Base-by-base conservation (phyloP, 2,113 vertebrate species). In the Hippocampus comes region DNA sequence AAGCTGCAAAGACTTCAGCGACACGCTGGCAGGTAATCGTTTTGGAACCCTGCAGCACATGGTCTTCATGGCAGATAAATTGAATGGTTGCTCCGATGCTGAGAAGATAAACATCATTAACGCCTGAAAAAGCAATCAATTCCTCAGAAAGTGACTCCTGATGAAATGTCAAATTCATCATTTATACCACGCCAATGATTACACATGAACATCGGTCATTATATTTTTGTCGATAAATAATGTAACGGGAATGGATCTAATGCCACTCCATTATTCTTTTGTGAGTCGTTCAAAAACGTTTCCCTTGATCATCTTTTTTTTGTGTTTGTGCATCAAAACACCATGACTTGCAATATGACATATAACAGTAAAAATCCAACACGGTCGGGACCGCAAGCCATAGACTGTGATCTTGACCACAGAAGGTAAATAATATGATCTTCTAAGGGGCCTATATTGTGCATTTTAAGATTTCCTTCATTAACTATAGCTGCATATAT, bases 21-120 rank as follows among this genome's bases (percentile, higher is more conserved):
- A 98, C 95, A 20, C 96, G 92, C 82, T 99, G 97, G 88, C 97
- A 99, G 56, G 93, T 97, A 87, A 99, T 98, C 74, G 88, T 97
- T 92, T 99, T 99, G 79, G 97, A 95, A 48, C 97, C 97, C 88
- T 98, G 97, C 60, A 99, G 93, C 74, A 98, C 96, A 82, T 98
- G 96, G 86, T 97, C 97, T 87, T 97, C 95, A 84, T 97, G 94
- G 1, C 97, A 99, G 81, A 94, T 96, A 85, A 97, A 99, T 60
- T 97, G 95, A 66, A 95, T 93, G 42, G 91, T 94, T 51, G 96
- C 93, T 84, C 95, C 95, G 73, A 98, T 94, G 84, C 97, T 99
- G 74, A 71, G 70, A 68, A 82, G 80, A 79, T 67, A 88, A 82
- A 84, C 68, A 73, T 67, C 51, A 80, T 87, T 76, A 88, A 71